phyloP scores from a whole-genome alignment of 2,113 vertebrate genomes.

The Manacus vitellinus region DNA sequence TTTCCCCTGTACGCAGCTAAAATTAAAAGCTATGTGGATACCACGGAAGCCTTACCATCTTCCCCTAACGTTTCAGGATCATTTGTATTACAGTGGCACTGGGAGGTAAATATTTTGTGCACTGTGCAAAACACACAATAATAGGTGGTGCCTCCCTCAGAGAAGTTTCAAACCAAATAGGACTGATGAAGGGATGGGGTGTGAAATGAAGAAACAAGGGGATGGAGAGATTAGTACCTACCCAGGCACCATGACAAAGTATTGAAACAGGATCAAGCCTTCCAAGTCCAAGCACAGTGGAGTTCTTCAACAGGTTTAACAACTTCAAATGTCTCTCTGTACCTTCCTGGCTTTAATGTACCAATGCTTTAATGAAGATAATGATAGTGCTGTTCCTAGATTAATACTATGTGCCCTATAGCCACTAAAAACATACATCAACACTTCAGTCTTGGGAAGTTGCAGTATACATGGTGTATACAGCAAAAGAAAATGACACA shows the following conservation, averaged over 20 bases:
- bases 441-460: not conserved
- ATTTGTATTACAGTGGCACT: not conserved
- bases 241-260: not conserved
- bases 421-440: not conserved
- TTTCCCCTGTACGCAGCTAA: not conserved
- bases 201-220: not conserved
- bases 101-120: not conserved
- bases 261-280: not conserved
- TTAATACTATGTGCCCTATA: not conserved
- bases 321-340: not conserved
- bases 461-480: not conserved
- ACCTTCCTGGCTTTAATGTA: not conserved
- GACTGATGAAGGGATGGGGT: not conserved
- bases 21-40: not conserved
- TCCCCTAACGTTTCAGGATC: not conserved
- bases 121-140: not conserved
- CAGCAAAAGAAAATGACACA: rapidly evolving
- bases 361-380: not conserved
- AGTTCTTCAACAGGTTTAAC: not conserved
- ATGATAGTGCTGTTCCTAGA: not conserved
- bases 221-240: not conserved
- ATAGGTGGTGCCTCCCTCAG: not conserved
- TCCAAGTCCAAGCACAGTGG: not conserved
- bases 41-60: not conserved
- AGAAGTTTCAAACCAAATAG: not conserved